phyloP scores from a whole-genome alignment of 2,113 vertebrate species.

The Mobula birostris region DNA sequence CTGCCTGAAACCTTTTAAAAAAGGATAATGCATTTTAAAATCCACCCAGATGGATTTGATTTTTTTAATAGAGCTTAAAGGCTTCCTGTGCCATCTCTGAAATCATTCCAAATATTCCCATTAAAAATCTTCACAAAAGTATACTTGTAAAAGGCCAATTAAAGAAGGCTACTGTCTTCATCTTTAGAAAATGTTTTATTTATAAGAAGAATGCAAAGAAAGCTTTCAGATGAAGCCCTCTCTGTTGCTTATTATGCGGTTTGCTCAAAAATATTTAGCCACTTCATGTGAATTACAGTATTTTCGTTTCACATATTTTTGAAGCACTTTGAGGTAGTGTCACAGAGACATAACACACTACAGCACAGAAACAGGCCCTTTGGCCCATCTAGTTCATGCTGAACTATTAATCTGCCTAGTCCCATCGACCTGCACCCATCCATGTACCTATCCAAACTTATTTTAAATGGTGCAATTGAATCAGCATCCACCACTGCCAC shows the following conservation, averaged over 20 bases:
- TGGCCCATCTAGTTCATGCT: too few species aligned
- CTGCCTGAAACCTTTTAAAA: slow-evolving; percentile 10
- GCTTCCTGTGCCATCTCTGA: background rate
- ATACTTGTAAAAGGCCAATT: background rate
- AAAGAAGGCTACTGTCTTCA: background rate
- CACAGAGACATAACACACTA: too few species aligned
- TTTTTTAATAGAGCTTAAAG: background rate
- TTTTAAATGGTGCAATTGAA: too few species aligned
- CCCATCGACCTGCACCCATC: too few species aligned
- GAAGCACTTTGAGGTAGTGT: background rate
- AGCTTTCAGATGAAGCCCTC: background rate
- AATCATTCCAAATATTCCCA: slow-evolving; percentile 21
- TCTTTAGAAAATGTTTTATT: background rate
- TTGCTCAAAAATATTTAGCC: background rate
- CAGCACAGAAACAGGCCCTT: too few species aligned
- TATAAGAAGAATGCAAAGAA: background rate
- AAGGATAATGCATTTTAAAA: slow-evolving; percentile 18
- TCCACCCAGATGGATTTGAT: slow-evolving; percentile 14
- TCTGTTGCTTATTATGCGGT: background rate
- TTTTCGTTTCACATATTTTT: background rate
- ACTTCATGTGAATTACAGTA: background rate
- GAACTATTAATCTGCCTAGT: too few species aligned
- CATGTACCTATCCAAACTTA: too few species aligned
- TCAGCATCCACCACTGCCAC: too few species aligned
- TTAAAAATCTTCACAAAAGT: slow-evolving; percentile 8